phyloP scores from a whole-genome alignment of 2,888 invertebrate species.

The Hemithea aestivaria region DNA sequence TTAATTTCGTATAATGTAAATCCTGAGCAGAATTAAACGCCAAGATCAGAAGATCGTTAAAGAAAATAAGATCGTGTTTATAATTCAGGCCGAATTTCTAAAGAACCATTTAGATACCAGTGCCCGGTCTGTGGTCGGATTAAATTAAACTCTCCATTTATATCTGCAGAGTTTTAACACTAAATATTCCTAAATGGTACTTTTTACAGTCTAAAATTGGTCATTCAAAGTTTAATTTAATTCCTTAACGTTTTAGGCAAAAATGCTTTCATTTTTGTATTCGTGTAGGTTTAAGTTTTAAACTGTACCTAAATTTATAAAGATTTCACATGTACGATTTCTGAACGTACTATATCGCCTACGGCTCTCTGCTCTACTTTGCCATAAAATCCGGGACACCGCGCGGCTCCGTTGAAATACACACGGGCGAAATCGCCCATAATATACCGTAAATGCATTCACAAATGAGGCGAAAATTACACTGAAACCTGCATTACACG shows the following conservation, averaged over 20 bases:
- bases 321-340: no score
- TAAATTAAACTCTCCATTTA: constrained; percentile 55
- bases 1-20: background rate
- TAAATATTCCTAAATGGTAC: constrained; percentile 26
- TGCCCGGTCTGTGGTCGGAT: constrained; percentile 42
- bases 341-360: no score
- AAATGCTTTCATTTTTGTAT: background rate
- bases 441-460: no score
- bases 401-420: no score
- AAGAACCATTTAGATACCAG: constrained; percentile 37
- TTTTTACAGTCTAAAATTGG: constrained; percentile 10
- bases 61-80: constrained; percentile 39
- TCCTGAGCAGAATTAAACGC: constrained; percentile 18
- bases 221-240: constrained; percentile 19
- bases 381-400: no score
- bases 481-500: no score
- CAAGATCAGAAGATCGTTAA: constrained; percentile 32
- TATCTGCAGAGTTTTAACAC: constrained; percentile 41
- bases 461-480: no score
- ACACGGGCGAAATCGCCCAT: no score
- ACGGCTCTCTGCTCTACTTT: no score
- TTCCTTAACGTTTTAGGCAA: background rate
- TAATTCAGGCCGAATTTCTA: constrained; percentile 37
- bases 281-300: constrained; percentile 1
- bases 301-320: no score